Conservation (phyloP, 2,113 vertebrate species). For the Leucoraja erinaceus region DNA sequence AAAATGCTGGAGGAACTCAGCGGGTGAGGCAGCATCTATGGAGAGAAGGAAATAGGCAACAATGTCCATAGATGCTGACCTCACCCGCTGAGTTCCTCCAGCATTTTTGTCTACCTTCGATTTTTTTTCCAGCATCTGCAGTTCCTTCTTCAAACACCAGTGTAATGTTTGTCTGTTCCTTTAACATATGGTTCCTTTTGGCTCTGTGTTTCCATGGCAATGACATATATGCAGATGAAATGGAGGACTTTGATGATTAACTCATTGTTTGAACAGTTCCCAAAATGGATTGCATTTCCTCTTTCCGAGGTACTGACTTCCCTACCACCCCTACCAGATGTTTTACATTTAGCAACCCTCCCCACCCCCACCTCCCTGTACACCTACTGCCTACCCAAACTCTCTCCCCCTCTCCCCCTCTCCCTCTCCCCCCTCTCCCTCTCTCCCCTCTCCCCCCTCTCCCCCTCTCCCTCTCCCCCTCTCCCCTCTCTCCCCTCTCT, state of each 20-base stretch:
- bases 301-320: not conserved
- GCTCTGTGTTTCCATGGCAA: not conserved
- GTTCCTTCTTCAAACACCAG: not conserved
- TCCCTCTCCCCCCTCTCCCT: not conserved
- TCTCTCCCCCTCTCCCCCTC: not conserved
- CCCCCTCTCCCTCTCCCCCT: no score
- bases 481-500: no score
- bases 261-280: not conserved
- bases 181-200: slow-evolving; percentile 17
- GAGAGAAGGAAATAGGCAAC: no score
- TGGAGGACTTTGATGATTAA: not conserved
- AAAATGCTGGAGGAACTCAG: no score
- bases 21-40: no score
- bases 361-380: not conserved
- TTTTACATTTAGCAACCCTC: not conserved
- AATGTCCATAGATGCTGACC: no score
- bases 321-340: no score
- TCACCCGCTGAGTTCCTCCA: no score
- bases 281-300: not conserved
- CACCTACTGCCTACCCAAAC: not conserved
- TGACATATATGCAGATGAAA: not conserved
- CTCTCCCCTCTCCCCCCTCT: not conserved
- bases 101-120: no score
- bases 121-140: no score
- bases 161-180: not conserved